These are phyloP conservation scores for Maconellicoccus hirsutus DNA, from an alignment of 1,140 invertebrate species.

Conservation along the genomic window DNA sequence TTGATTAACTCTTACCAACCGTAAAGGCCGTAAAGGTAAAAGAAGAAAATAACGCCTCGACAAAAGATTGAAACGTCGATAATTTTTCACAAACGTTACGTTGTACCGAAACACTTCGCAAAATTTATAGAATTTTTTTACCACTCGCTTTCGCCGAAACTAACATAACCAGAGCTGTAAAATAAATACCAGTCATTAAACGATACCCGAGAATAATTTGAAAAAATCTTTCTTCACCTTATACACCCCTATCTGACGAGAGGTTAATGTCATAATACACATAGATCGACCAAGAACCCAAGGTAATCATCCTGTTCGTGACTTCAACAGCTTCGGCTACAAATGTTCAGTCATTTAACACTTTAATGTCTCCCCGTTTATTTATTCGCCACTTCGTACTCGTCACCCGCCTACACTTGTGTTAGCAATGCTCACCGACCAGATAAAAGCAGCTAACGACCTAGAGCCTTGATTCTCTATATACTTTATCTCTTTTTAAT, in stretches of 20 bases:
- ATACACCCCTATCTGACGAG: neutral
- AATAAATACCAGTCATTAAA: conserved; percentile 6
- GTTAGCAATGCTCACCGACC: neutral
- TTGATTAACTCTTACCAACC: neutral
- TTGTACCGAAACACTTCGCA: neutral
- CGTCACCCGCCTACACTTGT: neutral
- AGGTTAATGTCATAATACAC: neutral
- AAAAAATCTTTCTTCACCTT: conserved; percentile 1
- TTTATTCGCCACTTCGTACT: neutral
- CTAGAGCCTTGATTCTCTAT: neutral
- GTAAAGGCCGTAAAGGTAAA: neutral
- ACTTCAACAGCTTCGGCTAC: conserved; percentile 18
- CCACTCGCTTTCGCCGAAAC: neutral
- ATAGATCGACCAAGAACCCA: neutral
- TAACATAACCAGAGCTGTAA: neutral
- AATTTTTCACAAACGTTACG: neutral
- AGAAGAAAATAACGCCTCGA: neutral
- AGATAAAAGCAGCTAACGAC: conserved; percentile 16
- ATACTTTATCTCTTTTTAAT: neutral
- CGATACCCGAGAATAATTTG: neutral
- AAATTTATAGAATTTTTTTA: too few relatives aligned
- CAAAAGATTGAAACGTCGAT: neutral
- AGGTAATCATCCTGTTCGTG: conserved; percentile 20
- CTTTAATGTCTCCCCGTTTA: conserved; percentile 14
- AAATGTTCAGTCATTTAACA: conserved; percentile 17